phyloP scores from a whole-genome alignment of 2,797 vertebrate genomes.

The Bovichtus diacanthus region DNA sequence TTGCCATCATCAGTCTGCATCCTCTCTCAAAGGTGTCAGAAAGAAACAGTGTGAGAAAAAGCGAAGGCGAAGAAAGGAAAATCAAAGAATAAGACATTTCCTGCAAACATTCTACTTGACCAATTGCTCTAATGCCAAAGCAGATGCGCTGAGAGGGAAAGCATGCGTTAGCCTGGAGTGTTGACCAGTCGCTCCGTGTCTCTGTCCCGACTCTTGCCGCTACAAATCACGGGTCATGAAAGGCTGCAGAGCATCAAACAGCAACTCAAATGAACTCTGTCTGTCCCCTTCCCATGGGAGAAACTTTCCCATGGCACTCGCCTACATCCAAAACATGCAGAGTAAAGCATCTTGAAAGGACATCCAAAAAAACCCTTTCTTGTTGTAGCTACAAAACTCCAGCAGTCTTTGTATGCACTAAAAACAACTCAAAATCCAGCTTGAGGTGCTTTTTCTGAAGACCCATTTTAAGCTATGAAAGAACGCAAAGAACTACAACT shows the following conservation, averaged over 20 bases:
- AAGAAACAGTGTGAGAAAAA: constrained; percentile 1
- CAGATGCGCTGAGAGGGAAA: constrained; percentile 56
- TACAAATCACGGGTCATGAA: constrained; percentile 72
- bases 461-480: background rate
- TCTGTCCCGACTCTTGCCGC: constrained; percentile 34
- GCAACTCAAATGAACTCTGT: constrained; percentile 44
- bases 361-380: background rate
- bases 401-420: background rate
- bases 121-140: constrained; percentile 8
- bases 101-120: background rate
- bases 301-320: constrained; percentile 55
- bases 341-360: constrained; percentile 3
- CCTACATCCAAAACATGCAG: constrained; percentile 27
- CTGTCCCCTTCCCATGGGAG: constrained; percentile 50
- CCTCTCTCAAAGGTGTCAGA: constrained; percentile 30
- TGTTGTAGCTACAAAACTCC: background rate
- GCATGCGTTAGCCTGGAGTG: constrained; percentile 63
- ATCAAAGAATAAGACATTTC: background rate
- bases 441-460: background rate
- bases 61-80: background rate
- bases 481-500: constrained; percentile 3
- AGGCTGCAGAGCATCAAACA: constrained; percentile 39
- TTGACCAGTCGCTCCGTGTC: constrained; percentile 53
- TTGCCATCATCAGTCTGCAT: constrained; percentile 45
- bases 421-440: background rate